These are phyloP conservation scores for Nephrotoma flavescens DNA, from an alignment of 2,888 invertebrate species.

Conservation along the genomic window DNA sequence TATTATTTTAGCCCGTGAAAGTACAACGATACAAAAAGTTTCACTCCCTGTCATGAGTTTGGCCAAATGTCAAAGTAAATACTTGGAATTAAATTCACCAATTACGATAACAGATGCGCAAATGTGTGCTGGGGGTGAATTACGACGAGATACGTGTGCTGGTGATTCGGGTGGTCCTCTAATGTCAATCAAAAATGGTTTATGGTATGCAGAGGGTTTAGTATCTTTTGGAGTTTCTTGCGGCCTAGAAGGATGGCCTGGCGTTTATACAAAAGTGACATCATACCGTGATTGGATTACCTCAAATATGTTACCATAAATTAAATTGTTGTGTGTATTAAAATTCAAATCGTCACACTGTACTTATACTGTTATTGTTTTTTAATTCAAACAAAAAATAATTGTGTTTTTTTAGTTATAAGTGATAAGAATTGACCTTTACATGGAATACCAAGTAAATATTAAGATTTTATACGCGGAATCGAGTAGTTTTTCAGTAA, in stretches of 20 bases:
- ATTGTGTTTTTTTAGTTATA: not conserved
- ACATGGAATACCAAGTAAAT: not conserved
- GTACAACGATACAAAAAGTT: constrained; percentile 41
- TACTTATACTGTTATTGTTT: not conserved
- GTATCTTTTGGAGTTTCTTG: constrained; percentile 55
- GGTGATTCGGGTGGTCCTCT: constrained; percentile 68
- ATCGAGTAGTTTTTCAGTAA: not conserved
- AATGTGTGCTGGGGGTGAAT: constrained; percentile 54
- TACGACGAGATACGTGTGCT: constrained; percentile 51
- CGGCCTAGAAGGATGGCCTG: constrained; percentile 47
- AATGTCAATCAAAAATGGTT: constrained; percentile 37
- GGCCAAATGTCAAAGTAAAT: constrained; percentile 32
- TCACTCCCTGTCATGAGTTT: constrained; percentile 34
- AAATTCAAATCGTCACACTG: not conserved
- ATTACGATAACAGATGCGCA: constrained; percentile 30
- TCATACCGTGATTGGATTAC: constrained; percentile 39
- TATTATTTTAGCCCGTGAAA: constrained; percentile 18
- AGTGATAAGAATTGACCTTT: not conserved
- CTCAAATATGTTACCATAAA: constrained; percentile 15
- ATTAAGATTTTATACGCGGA: not conserved
- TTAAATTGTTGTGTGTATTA: not conserved
- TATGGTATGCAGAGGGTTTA: constrained; percentile 45
- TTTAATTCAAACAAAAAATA: not conserved
- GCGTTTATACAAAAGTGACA: constrained; percentile 48
- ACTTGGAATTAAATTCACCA: constrained; percentile 16